Evolutionary conservation across 2,113 vertebrate species (phyloP).

Genomic region (Muscicapa adusta): DNA sequence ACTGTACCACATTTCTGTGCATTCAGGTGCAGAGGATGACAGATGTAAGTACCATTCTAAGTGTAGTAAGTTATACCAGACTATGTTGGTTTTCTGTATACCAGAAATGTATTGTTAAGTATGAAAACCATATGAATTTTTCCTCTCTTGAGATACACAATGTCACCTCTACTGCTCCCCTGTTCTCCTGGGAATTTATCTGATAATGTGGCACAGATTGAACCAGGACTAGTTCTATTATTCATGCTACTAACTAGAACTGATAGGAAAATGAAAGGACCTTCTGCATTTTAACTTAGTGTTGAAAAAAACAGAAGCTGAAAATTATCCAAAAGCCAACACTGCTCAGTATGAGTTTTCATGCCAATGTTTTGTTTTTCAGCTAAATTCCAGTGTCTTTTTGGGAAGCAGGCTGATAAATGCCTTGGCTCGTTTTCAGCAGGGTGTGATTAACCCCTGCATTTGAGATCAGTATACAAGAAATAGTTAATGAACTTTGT

Average conservation of each 20-base stretch:
- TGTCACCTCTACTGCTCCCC: neutral
- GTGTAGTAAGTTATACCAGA: neutral
- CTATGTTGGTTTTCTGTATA: neutral
- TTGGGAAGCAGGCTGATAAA: neutral
- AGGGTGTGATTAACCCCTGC: neutral
- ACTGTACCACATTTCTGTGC: neutral
- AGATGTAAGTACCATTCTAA: neutral
- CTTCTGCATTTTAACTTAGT: neutral
- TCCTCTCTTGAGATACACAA: neutral
- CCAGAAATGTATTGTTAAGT: neutral
- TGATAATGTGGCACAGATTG: neutral
- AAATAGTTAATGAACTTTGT: neutral
- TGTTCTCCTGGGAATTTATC: neutral
- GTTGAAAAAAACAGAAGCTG: neutral
- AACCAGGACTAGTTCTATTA: neutral
- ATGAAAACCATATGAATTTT: neutral
- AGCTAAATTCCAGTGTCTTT: neutral
- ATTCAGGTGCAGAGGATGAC: neutral
- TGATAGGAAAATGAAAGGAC: neutral
- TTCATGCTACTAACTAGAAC: neutral
- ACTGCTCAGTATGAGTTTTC: neutral
- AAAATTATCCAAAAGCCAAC: neutral
- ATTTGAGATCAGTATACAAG: neutral
- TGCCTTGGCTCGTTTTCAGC: neutral
- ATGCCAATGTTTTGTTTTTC: neutral